A percentile compares a stretch with the other conserved stretches of the same genome.
These are phyloP conservation scores for Crotalus helleri DNA, from an alignment of 2,113 vertebrate genomes.

Conservation along the genomic window DNA sequence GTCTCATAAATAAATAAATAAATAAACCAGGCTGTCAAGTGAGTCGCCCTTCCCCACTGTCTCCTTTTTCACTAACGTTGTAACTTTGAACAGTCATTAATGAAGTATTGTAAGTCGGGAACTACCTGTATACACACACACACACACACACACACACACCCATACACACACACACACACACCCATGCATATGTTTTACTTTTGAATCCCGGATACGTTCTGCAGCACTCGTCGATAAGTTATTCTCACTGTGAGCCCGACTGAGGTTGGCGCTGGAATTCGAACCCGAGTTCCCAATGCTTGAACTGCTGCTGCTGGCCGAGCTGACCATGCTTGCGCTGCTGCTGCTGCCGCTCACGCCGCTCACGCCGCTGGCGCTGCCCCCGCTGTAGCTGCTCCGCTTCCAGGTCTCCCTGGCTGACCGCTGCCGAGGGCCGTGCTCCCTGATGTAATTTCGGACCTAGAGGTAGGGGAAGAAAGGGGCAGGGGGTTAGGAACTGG, in stretches of 20 bases:
- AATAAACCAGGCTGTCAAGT: background rate
- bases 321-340: slow-evolving; percentile 91
- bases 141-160: no score
- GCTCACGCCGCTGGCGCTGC: slow-evolving; percentile 86
- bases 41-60: background rate
- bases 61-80: background rate
- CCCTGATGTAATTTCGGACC: slow-evolving; percentile 96
- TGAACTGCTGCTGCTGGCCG: slow-evolving; percentile 87
- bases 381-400: slow-evolving; percentile 86
- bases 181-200: slow-evolving; percentile 73
- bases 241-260: slow-evolving; percentile 93
- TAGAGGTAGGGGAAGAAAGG: slow-evolving; percentile 49
- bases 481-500: background rate
- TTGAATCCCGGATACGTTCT: slow-evolving; percentile 95
- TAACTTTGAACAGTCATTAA: background rate
- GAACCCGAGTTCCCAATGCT: slow-evolving; percentile 80
- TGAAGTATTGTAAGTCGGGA: background rate
- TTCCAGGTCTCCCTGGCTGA: slow-evolving; percentile 89
- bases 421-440: slow-evolving; percentile 86
- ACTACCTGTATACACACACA: background rate
- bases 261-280: slow-evolving; percentile 92
- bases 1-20: no score
- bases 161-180: no score
- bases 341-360: slow-evolving; percentile 86
- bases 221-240: slow-evolving; percentile 91